Evolutionary conservation across 2,113 vertebrate genomes (phyloP).

Genomic region (Solea solea): DNA sequence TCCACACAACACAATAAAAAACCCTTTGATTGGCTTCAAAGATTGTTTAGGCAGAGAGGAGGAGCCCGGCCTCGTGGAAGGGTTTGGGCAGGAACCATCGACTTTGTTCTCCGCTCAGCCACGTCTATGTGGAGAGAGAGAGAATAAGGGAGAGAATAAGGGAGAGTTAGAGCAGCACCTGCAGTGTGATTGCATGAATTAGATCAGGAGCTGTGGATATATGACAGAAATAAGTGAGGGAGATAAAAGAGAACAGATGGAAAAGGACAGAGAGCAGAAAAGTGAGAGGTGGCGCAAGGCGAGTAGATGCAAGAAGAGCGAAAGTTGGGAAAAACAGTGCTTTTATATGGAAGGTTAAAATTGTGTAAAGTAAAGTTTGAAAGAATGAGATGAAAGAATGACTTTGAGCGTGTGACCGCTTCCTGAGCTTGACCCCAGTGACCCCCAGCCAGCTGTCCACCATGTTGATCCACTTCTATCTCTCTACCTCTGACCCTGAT

Average conservation of each 20-base stretch:
- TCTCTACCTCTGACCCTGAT: constrained; percentile 25
- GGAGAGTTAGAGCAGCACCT: constrained; percentile 42
- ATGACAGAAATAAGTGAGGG: constrained; percentile 54
- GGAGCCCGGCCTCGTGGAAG: constrained; percentile 54
- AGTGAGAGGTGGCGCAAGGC: constrained; percentile 38
- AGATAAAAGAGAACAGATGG: constrained; percentile 69
- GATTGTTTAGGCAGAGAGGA: constrained; percentile 69
- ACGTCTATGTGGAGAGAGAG: constrained; percentile 56
- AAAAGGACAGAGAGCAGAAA: constrained; percentile 50
- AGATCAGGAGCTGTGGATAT: constrained; percentile 48
- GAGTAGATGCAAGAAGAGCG: constrained; percentile 35
- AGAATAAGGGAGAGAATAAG: constrained; percentile 37
- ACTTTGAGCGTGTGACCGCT: constrained; percentile 60
- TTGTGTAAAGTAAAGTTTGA: constrained; percentile 54
- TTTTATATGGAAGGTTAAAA: constrained; percentile 64
- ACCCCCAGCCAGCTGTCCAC: constrained; percentile 69
- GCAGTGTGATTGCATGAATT: constrained; percentile 38
- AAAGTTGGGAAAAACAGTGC: constrained; percentile 56
- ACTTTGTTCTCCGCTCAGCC: constrained; percentile 70
- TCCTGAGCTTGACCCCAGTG: constrained; percentile 64
- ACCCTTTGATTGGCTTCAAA: constrained; percentile 71
- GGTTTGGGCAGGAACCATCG: constrained; percentile 57
- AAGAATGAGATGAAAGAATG: constrained; percentile 69
- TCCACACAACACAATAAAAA: constrained; percentile 56
- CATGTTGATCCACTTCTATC: constrained; percentile 44